These are phyloP conservation scores for Sitodiplosis mosellana DNA, from an alignment of 1,140 invertebrate species.

Conservation along the genomic window DNA sequence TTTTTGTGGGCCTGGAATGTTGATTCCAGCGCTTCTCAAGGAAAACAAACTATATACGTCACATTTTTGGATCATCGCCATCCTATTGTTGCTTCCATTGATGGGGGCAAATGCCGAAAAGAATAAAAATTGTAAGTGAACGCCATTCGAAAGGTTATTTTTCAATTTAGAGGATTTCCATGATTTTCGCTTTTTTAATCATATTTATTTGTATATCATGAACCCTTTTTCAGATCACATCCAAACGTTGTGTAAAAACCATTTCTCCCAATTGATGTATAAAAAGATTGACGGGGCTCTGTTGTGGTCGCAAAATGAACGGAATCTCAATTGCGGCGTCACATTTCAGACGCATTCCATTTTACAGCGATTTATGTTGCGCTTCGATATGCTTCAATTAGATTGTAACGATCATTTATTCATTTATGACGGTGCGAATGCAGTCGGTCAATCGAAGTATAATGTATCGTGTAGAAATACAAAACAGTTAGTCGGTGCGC, in stretches of 20 bases:
- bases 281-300: slow-evolving; percentile 80
- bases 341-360: slow-evolving; percentile 88
- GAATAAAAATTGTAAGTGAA: too few species aligned
- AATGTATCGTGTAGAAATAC: slow-evolving; percentile 33
- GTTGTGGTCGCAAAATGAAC: slow-evolving; percentile 69
- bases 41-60: too few species aligned
- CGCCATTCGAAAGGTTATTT: slow-evolving; percentile 7
- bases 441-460: slow-evolving; percentile 71
- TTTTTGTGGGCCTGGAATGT: too few species aligned
- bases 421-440: slow-evolving; percentile 82
- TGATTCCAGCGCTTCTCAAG: too few species aligned
- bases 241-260: slow-evolving; percentile 66
- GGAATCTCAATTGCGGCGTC: slow-evolving; percentile 74
- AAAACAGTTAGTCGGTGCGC: slow-evolving; percentile 62
- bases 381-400: slow-evolving; percentile 59
- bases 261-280: slow-evolving; percentile 69
- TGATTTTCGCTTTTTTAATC: too few species aligned
- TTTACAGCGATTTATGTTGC: slow-evolving; percentile 79
- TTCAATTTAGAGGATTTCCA: too few species aligned
- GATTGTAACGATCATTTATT: slow-evolving; percentile 88
- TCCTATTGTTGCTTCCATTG: too few species aligned
- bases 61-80: too few species aligned
- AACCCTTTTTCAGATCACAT: slow-evolving; percentile 71
- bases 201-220: too few species aligned
- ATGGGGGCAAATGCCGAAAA: neutral